phyloP scores from a whole-genome alignment of 2,113 vertebrate genomes.

The Alligator mississippiensis region DNA sequence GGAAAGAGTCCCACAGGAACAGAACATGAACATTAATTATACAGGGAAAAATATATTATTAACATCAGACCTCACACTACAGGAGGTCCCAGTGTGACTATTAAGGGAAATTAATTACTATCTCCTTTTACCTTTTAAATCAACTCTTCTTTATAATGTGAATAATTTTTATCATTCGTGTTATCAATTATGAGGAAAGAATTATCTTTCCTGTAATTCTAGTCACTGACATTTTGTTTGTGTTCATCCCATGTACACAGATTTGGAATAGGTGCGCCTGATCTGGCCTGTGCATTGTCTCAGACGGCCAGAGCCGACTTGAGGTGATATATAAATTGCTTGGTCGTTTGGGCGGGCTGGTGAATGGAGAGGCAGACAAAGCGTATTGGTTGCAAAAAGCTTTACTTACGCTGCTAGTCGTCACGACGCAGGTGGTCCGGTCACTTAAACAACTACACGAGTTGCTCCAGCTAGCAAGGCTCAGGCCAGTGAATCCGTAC shows the following conservation, averaged over 20 bases:
- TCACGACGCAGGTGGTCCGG: too few relatives aligned
- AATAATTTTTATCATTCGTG: constrained; percentile 58
- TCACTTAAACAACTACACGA: too few relatives aligned
- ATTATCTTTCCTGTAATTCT: constrained; percentile 27
- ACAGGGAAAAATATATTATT: constrained; percentile 74
- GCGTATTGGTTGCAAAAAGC: too few relatives aligned
- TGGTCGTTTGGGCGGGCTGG: too few relatives aligned
- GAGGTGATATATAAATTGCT: too few relatives aligned
- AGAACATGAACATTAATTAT: constrained; percentile 79
- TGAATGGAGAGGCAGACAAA: too few relatives aligned
- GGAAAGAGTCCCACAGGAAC: constrained; percentile 55
- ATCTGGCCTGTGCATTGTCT: background rate
- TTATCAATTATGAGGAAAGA: constrained; percentile 40
- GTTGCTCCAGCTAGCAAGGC: too few relatives aligned
- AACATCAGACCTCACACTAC: constrained; percentile 64
- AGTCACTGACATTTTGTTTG: background rate
- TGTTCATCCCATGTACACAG: background rate
- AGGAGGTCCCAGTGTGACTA: constrained; percentile 80
- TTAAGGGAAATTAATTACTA: constrained; percentile 82
- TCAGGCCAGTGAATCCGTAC: too few relatives aligned
- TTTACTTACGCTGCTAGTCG: too few relatives aligned
- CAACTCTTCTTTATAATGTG: constrained; percentile 66
- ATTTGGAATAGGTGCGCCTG: background rate
- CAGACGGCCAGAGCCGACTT: too few relatives aligned
- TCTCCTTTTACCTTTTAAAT: constrained; percentile 73